A percentile compares a stretch with the other conserved stretches of the same genome.
These are phyloP conservation scores for Drosophila paulistorum DNA, from an alignment of 1,140 invertebrate species.

Conservation along the genomic window DNA sequence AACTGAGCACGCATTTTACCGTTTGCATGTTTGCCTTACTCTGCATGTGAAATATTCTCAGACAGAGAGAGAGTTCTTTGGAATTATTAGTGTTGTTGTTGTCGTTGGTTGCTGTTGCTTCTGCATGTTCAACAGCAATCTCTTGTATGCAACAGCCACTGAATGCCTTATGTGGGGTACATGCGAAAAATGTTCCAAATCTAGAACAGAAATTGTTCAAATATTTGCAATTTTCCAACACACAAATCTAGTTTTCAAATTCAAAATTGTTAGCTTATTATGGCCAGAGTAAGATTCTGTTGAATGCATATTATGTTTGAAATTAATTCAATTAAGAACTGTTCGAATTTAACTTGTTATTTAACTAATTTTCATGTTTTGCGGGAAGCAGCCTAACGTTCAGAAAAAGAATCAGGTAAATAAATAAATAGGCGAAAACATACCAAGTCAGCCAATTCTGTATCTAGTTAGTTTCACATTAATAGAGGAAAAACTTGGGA, in stretches of 20 bases:
- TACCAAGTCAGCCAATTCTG: too few species aligned
- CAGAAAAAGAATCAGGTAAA: too few species aligned
- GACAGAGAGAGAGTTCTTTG: constrained; percentile 28
- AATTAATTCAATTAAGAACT: too few species aligned
- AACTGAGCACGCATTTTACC: constrained; percentile 68
- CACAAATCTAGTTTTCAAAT: constrained; percentile 3
- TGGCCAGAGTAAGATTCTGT: too few species aligned
- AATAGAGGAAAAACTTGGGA: too few species aligned
- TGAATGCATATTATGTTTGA: too few species aligned
- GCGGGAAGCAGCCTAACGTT: too few species aligned
- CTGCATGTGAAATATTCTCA: constrained; percentile 24
- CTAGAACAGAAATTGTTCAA: background rate
- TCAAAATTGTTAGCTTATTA: too few species aligned
- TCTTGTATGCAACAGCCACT: constrained; percentile 37
- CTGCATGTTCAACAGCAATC: constrained; percentile 62
- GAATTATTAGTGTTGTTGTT: constrained; percentile 23
- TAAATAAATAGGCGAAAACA: too few species aligned
- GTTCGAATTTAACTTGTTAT: too few species aligned
- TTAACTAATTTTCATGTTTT: too few species aligned
- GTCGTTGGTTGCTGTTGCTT: constrained; percentile 1
- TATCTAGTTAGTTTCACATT: too few species aligned
- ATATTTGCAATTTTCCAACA: background rate
- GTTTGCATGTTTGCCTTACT: constrained; percentile 39
- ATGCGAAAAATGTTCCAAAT: constrained; percentile 45
- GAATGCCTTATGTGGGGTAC: constrained; percentile 31